phyloP scores from a whole-genome alignment of 2,888 invertebrate species.

The Parelbella ahira region DNA sequence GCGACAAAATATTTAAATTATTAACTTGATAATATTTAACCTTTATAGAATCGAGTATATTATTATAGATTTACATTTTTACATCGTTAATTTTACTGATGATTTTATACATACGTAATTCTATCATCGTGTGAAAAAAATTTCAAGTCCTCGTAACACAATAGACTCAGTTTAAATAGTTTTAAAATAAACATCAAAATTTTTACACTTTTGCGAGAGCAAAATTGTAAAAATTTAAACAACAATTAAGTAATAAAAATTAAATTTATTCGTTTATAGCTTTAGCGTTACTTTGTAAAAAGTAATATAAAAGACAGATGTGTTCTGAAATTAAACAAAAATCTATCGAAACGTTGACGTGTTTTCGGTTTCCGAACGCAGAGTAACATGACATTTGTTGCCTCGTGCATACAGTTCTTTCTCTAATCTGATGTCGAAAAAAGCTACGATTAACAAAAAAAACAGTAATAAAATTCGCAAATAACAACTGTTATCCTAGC shows the following conservation, averaged over 20 bases:
- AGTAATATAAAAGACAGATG: too few species aligned
- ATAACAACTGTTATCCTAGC: conserved; percentile 28
- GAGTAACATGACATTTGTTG: too few species aligned
- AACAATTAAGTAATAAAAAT: too few species aligned
- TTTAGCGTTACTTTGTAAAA: too few species aligned
- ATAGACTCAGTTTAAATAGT: too few species aligned
- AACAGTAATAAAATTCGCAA: conserved; percentile 1
- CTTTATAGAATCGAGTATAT: background rate
- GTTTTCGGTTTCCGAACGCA: too few species aligned
- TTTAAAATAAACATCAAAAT: too few species aligned
- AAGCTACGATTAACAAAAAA: background rate
- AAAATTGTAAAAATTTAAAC: conserved; percentile 2
- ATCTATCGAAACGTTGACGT: too few species aligned
- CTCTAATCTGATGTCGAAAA: background rate
- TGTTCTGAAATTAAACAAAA: too few species aligned
- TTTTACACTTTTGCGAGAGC: conserved; percentile 3
- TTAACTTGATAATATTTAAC: background rate
- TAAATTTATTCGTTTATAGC: too few species aligned
- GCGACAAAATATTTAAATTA: background rate
- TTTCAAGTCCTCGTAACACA: conserved; percentile 3
- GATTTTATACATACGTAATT: too few species aligned
- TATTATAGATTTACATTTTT: conserved; percentile 15
- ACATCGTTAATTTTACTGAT: conserved; percentile 2
- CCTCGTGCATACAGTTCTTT: background rate
- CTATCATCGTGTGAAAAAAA: background rate